Base-by-base conservation (phyloP, 2,113 vertebrate genomes). In the Lasiurus borealis region DNA sequence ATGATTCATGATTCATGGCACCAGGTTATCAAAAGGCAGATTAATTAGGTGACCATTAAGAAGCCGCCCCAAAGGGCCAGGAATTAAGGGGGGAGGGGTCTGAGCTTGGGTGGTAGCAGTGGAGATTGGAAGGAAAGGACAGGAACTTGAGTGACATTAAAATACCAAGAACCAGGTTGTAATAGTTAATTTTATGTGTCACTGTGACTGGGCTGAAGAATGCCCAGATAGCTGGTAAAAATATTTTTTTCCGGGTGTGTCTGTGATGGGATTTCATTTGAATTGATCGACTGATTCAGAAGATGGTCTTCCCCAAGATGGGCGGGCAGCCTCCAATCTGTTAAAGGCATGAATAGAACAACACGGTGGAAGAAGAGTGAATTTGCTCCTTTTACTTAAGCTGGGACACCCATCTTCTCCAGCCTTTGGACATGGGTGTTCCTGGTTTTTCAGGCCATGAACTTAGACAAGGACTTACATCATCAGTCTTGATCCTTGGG, bases 1-100 rank as follows among this genome's bases (percentile, higher is more conserved):
- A 69, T 77, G 72, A 88, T n/a, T 96, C 80, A 25, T 75, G 46
- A 48, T 71, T 95, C 40, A 18, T 64, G 48, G 87, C 25, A 27
- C 59, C 29, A 50, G 66, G 19, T 85, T 62, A 81, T 82, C 84
- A 81, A 78, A 91, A 85, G 27, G 29, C 10, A 64, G 16, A n/a
- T 13, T 59, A 81, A 13, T 25, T 3, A 44, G 27, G n/a, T 48
- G 83, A 31, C 29, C 44, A 5, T 68, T 76, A 54, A 21, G 66
- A 92, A 62, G 77, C 14, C 44, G 12, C 62, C 27, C 59, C n/a
- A 34, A 0, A 66, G 52, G 72, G 78, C n/a, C 36, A 9, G 54
- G 71, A 36, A 29, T 54, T 77, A 85, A 75, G 46, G 19, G 12
- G 31, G 46, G 62, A 57, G 36, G 40, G 2, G 12, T 23, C 83